Evolutionary conservation across 2,888 invertebrate species (phyloP), one percentile per base, ranked within the genome.

Genomic region (Apodemia hepburni): DNA sequence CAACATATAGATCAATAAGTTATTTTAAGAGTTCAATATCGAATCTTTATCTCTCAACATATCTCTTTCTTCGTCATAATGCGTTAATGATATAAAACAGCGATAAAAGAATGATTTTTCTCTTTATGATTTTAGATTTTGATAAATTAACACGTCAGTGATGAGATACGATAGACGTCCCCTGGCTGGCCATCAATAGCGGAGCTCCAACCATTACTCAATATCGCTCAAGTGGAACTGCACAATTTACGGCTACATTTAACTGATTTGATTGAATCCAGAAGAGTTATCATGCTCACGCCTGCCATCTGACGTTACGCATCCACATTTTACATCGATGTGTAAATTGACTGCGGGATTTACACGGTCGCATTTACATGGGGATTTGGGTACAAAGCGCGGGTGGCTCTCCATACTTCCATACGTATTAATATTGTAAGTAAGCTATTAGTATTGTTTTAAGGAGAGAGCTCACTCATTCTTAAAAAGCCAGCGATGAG

Each of bases 191-290:
- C 85, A 88, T 88, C 87, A 87, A 88, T 89, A 87, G 80, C 77
- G 81, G 72, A 70, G 75, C 80, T 78, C 77, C 79, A 77, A 78
- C 84, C 84, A 87, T 89, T 85, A 87, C 84, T 89, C 88, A 89
- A 85, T 84, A 87, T 80, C 87, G 81, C 79, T 86, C 85, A 83
- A 85, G 85, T 86, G 87, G 83, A 87, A 88, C 87, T 87, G 84
- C 80, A 83, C 86, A 86, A 88, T 89, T 89, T 87, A 83, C 87
- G 86, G 87, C 85, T 85, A 87, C 87, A 86, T 88, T 89, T 87
- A 85, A 87, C 86, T 85, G 85, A 87, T 86, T 85, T 85, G 86
- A 87, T 87, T 85, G 84, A 87, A 85, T 84, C 80, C 82, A 77
- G 76, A 74, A 81, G 82, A 84, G 81, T 83, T 84, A 84, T 83